Evolutionary conservation across 2,888 invertebrate species (phyloP).

Genomic region (Drosophila algonquin): DNA sequence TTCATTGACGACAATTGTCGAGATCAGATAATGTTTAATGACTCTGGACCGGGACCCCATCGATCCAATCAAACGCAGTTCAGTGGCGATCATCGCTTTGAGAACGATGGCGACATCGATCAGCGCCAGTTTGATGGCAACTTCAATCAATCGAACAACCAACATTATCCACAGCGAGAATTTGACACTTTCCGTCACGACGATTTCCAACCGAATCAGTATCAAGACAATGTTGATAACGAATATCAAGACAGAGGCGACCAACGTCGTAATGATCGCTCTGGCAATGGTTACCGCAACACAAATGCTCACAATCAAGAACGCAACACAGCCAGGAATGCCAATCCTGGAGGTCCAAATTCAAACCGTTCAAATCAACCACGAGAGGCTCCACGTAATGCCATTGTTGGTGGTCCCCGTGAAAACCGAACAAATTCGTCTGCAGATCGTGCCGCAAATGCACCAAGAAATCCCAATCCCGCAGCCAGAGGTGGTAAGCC

Average conservation of each 20-base stretch:
- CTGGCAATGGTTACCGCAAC: constrained; percentile 1
- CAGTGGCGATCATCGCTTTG: constrained; percentile 12
- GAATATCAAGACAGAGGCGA: neutral
- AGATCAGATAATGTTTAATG: neutral
- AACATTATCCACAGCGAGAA: neutral
- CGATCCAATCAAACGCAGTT: neutral
- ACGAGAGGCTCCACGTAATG: neutral
- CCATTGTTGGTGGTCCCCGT: neutral
- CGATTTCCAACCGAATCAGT: constrained; percentile 4
- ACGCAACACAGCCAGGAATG: neutral
- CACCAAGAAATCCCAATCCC: neutral
- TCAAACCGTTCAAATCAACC: neutral
- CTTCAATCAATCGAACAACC: constrained; percentile 10
- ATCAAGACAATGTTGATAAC: neutral
- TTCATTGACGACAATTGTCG: constrained; percentile 3
- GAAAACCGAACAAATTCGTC: neutral
- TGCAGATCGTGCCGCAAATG: neutral
- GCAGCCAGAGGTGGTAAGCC: neutral
- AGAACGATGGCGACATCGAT: constrained; percentile 10
- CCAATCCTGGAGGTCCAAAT: neutral
- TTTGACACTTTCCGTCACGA: constrained; percentile 2
- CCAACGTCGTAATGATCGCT: neutral
- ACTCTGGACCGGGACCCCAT: neutral
- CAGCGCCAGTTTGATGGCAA: constrained; percentile 2
- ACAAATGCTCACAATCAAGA: neutral